Conservation (phyloP, 2,888 invertebrate species). For the Camptogramma bilineatum region DNA sequence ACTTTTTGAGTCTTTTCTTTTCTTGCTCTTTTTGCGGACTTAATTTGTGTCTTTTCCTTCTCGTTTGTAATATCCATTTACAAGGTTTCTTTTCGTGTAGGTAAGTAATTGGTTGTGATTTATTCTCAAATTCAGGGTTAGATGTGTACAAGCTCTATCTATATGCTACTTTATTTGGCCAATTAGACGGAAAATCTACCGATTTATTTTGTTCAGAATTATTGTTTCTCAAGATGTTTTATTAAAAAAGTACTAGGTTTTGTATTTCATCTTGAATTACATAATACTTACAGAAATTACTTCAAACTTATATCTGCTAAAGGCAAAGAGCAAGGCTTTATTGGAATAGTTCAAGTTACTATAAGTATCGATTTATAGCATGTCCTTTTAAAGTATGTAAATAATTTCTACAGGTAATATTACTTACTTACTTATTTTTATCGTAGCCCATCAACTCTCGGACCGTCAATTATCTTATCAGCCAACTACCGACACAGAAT, state of each 20-base stretch:
- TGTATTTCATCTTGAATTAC: not conserved
- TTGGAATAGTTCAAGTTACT: not conserved
- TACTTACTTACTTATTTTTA: not conserved
- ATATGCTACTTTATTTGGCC: no score
- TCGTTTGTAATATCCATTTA: not conserved
- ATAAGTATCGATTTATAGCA: not conserved
- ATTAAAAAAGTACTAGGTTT: not conserved
- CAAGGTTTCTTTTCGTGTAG: not conserved
- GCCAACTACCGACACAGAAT: conserved; percentile 11
- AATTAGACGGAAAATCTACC: no score
- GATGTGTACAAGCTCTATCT: not conserved
- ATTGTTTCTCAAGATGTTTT: no score
- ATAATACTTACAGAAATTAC: not conserved
- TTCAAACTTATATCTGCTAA: not conserved
- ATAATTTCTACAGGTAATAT: not conserved
- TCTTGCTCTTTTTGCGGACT: conserved; percentile 14
- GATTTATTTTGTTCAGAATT: not conserved
- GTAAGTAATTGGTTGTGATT: not conserved
- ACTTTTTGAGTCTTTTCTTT: conserved; percentile 25
- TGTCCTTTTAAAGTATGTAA: not conserved
- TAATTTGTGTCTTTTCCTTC: conserved; percentile 3
- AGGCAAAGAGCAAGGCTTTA: not conserved
- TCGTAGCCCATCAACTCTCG: conserved; percentile 15
- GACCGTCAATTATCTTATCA: conserved; percentile 21
- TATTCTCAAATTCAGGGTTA: not conserved